Percentiles rank a stretch among this genome's conserved stretches.
phyloP scores from a whole-genome alignment of 2,888 invertebrate genomes.

The Drosophila yooni region DNA sequence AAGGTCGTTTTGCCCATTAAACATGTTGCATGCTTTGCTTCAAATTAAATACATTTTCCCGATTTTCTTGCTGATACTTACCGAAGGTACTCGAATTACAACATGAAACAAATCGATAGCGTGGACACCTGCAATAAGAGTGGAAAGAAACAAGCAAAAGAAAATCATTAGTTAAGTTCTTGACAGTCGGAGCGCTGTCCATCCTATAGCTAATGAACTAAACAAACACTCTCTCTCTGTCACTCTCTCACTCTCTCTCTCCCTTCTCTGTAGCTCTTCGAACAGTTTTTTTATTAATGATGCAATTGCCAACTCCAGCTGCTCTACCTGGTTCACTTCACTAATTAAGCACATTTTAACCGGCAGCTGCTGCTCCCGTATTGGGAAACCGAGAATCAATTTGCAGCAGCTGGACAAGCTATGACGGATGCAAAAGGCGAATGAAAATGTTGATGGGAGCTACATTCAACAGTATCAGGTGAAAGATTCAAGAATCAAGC shows the following conservation, averaged over 20 bases:
- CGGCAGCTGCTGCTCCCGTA: constrained; percentile 26
- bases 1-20: not conserved
- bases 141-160: not conserved
- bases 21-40: not conserved
- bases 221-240: too few species aligned
- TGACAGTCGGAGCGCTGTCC: constrained; percentile 10
- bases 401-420: constrained; percentile 13
- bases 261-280: not conserved
- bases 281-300: constrained; percentile 57
- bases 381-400: constrained; percentile 42
- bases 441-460: constrained; percentile 1
- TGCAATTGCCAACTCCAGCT: constrained; percentile 57
- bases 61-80: constrained; percentile 47
- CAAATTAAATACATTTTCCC: constrained; percentile 18
- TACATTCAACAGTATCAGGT: constrained; percentile 14
- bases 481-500: constrained; percentile 23
- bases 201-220: too few species aligned
- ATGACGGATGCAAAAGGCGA: constrained; percentile 6
- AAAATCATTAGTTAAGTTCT: constrained; percentile 35
- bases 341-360: constrained; percentile 44
- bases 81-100: constrained; percentile 74
- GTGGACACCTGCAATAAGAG: constrained; percentile 67
- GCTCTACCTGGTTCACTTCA: constrained; percentile 22
- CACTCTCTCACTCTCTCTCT: not conserved
- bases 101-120: constrained; percentile 73